These are phyloP conservation scores for Pipa parva DNA, from an alignment of 2,113 vertebrate species.

Conservation along the genomic window DNA sequence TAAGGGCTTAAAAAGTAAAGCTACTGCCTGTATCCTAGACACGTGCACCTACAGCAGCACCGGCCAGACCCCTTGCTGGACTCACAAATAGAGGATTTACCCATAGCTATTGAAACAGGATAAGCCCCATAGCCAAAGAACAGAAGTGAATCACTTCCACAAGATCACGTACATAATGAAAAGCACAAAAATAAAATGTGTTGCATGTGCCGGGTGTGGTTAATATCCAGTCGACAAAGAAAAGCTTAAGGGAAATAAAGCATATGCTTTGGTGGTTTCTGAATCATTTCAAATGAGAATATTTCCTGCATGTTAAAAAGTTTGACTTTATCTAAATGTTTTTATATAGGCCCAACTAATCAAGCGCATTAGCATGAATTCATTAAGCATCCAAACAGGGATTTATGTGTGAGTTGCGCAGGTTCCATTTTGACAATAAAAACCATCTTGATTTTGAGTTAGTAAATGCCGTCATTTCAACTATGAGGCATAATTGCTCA, in stretches of 20 bases:
- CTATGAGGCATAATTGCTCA: too few relatives aligned
- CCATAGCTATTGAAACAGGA: conserved; percentile 51
- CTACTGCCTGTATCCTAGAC: conserved; percentile 52
- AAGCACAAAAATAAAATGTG: conserved; percentile 30
- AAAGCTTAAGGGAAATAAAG: background rate
- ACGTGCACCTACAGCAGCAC: conserved; percentile 56
- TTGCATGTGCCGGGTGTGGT: conserved; percentile 35
- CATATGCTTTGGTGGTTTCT: conserved; percentile 10
- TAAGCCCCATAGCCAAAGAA: conserved; percentile 49
- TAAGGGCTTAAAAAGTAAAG: conserved; percentile 42
- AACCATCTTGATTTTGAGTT: too few relatives aligned
- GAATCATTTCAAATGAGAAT: background rate
- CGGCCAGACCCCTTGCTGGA: conserved; percentile 56
- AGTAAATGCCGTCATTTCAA: too few relatives aligned
- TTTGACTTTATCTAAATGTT: too few relatives aligned
- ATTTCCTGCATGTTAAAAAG: background rate
- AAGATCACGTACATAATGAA: conserved; percentile 34
- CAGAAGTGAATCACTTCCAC: conserved; percentile 41
- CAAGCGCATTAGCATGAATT: too few relatives aligned
- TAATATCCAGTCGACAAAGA: conserved; percentile 26
- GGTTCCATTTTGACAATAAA: too few relatives aligned
- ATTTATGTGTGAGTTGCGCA: too few relatives aligned
- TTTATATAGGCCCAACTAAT: too few relatives aligned
- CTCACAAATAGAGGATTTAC: conserved; percentile 58
- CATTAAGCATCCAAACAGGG: too few relatives aligned